Percentiles rank a stretch among this genome's conserved stretches.
Conservation (phyloP, 2,888 invertebrate genomes). For the Sminthurinus aureus region DNA sequence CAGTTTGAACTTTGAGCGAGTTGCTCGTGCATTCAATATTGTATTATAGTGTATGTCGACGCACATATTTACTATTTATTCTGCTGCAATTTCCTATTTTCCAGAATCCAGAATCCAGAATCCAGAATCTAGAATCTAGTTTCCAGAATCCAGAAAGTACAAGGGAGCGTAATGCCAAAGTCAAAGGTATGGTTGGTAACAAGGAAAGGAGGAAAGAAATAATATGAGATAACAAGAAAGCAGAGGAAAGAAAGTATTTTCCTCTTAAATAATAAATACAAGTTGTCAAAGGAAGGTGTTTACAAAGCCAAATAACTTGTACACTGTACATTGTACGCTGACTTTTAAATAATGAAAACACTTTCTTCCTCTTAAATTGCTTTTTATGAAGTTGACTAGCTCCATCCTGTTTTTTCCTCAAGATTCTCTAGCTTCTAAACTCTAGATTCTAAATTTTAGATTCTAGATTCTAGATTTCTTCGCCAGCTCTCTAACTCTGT, state of each 20-base stretch:
- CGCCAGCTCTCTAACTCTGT: background rate
- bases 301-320: constrained; percentile 25
- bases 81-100: too few species aligned
- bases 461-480: background rate
- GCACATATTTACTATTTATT: too few species aligned
- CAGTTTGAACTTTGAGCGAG: too few species aligned
- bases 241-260: constrained; percentile 32
- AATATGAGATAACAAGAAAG: background rate
- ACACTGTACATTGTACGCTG: too few species aligned
- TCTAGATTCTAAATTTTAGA: background rate
- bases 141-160: too few species aligned
- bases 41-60: too few species aligned
- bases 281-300: constrained; percentile 33
- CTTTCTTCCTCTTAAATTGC: constrained; percentile 27
- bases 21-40: too few species aligned
- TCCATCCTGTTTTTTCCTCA: background rate
- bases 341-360: constrained; percentile 35
- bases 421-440: background rate
- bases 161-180: too few species aligned
- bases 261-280: constrained; percentile 37
- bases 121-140: too few species aligned
- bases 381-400: constrained; percentile 19
- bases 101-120: too few species aligned
- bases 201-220: too few species aligned
- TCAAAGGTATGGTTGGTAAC: too few species aligned